These are phyloP conservation scores for Myiothlypis chrysogaster DNA, from an alignment of 2,797 vertebrate species.

Conservation along the genomic window DNA sequence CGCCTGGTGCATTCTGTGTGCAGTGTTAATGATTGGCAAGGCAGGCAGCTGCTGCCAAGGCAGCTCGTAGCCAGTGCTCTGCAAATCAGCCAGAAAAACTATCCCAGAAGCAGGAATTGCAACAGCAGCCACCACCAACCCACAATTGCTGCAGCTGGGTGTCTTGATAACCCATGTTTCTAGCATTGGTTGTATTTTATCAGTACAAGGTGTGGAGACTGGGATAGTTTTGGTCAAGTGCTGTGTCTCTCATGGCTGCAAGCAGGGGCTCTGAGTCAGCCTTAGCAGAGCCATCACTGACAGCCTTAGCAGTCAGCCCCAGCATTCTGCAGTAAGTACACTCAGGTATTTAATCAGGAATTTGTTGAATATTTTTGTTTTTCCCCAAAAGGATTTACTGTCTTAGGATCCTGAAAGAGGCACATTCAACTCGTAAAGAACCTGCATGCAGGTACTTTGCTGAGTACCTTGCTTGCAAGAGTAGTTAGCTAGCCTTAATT, in stretches of 20 bases:
- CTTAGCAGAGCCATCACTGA: not conserved
- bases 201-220: too few species aligned
- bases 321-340: not conserved
- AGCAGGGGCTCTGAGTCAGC: not conserved
- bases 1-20: accelerated
- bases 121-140: not conserved
- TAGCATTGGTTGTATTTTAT: not conserved
- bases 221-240: not conserved
- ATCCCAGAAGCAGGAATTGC: not conserved
- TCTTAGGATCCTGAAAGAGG: not conserved
- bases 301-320: not conserved
- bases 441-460: not conserved
- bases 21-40: not conserved
- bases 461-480: not conserved
- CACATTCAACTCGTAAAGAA: not conserved
- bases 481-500: conserved; percentile 40
- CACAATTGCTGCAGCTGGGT: not conserved
- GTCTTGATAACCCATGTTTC: accelerated
- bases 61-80: accelerated
- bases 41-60: not conserved
- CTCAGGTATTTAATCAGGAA: not conserved
- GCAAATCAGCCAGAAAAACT: not conserved
- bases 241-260: accelerated
- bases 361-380: not conserved
- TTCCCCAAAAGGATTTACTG: not conserved